Percentiles rank a stretch among this genome's conserved stretches.
Conservation (phyloP, 1,140 invertebrate genomes). For the Ceratosolen solmsi region DNA sequence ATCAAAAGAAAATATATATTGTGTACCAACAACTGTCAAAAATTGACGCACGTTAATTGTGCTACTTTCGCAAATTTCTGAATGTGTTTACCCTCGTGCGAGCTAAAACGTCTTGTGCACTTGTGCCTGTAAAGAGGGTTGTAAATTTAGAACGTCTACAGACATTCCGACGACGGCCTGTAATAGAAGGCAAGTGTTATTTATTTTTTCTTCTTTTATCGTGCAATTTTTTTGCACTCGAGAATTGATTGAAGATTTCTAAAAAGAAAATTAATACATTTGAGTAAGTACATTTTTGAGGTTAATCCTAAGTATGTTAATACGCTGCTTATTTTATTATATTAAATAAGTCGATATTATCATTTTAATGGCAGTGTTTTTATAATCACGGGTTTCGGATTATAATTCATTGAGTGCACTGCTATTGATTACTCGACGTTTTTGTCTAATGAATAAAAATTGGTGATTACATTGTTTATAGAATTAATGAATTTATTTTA, state of each 20-base stretch:
- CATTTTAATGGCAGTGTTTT: too few species aligned
- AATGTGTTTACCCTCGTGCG: too few species aligned
- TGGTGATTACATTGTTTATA: too few species aligned
- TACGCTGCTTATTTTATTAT: too few species aligned
- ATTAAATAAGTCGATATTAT: too few species aligned
- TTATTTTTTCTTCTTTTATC: not conserved
- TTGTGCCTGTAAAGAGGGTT: not conserved
- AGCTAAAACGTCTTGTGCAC: not conserved
- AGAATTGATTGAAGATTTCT: not conserved
- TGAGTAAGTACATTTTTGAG: not conserved
- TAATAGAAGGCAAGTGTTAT: not conserved
- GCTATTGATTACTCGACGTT: too few species aligned
- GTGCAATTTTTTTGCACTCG: not conserved
- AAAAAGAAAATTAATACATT: not conserved
- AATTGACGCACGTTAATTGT: not conserved
- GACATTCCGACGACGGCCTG: not conserved
- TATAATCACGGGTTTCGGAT: too few species aligned
- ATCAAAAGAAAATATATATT: not conserved
- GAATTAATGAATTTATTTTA: too few species aligned
- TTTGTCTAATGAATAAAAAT: too few species aligned
- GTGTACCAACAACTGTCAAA: not conserved
- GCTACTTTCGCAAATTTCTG: too few species aligned
- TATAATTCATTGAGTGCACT: too few species aligned
- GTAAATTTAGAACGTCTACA: not conserved
- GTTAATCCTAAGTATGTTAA: not conserved